Percentiles rank a stretch among this genome's conserved stretches.
Evolutionary conservation across 2,888 invertebrate species (phyloP).

Genomic region (Lucinisca nassula): DNA sequence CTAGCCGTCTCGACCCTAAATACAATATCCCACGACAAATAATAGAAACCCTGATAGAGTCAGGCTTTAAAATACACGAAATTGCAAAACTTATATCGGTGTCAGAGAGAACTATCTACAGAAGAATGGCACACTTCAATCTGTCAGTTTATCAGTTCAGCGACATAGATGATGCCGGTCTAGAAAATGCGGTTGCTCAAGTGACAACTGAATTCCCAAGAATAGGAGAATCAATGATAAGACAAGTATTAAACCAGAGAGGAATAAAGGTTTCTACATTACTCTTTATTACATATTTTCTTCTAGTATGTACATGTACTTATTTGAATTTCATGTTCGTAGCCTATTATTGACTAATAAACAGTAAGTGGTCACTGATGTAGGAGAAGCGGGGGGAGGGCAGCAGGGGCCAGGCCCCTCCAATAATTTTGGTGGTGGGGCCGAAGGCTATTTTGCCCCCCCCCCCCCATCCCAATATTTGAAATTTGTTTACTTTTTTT

Average conservation of each 20-base stretch:
- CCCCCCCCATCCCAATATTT: no score
- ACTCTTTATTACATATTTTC: no score
- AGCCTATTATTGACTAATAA: no score
- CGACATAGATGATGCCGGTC: constrained; percentile 29
- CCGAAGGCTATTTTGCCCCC: no score
- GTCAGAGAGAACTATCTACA: constrained; percentile 43
- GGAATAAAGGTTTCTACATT: constrained; percentile 28
- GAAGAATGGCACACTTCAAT: constrained; percentile 27
- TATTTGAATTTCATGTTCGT: no score
- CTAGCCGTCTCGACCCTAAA: background rate
- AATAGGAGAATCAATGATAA: constrained; percentile 28
- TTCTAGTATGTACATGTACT: no score
- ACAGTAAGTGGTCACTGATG: no score
- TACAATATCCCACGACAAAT: constrained; percentile 37
- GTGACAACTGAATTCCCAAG: constrained; percentile 36
- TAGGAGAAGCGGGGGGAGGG: no score
- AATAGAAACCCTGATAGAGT: constrained; percentile 22
- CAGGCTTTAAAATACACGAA: constrained; percentile 43
- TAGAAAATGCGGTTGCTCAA: constrained; percentile 2
- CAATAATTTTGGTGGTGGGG: no score
- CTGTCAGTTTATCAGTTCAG: constrained; percentile 22
- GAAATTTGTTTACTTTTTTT: no score
- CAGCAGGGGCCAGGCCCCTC: no score
- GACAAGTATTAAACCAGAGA: constrained; percentile 7
- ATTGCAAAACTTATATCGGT: constrained; percentile 33